Evolutionary conservation across 2,113 vertebrate species (phyloP), one percentile per base, ranked within the genome.

Genomic region (Amphilophus citrinellus): DNA sequence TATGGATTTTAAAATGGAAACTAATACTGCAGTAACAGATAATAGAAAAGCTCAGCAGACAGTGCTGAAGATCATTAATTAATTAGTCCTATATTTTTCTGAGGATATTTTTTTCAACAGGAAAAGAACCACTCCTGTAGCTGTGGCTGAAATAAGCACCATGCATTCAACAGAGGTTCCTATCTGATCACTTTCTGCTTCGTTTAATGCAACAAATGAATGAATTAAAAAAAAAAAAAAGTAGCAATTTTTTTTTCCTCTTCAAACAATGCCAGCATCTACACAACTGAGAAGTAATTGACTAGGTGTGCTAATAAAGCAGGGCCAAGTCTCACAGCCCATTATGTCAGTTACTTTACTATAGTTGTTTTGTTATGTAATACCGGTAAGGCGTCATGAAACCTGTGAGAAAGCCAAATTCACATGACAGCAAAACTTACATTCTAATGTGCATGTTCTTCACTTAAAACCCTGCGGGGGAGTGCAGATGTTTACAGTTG

Each of bases 401-500:
- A 73, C 39, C 17, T 35, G 15, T 63, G 39, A 79, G 73, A 65
- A 66, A 63, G 10, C 20, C 73, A 39, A 35, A 61, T 73, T 56
- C 27, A 56, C 42, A 14, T 14, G 17, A 53, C 0, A 10, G 47
- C 68, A 56, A 73, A 73, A 56, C 47, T 1, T 35, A 81, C 47
- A 63, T 63, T 84, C 56, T 7, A 24, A 71, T 61, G 15, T 56
- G 14, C 10, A 10, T 47, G 5, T 61, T 76, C 66, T 79, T 10
- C 30, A 18, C 60, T 77, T 80, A n/a, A 87, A 58, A 30, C 5
- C 22, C 14, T 80, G 53, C 39, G 32, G 79, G 61, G 50, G 79
- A 71, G 57, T 76, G 14, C 86, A 89, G 76, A 63, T 92, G 90
- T 92, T 94, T 92, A 90, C 78, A 88, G 80, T 77, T 94, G 89